Evolutionary conservation across 2,888 invertebrate genomes (phyloP), one percentile per base, ranked within the genome.

Genomic region (Troglohyphantes excavatus): DNA sequence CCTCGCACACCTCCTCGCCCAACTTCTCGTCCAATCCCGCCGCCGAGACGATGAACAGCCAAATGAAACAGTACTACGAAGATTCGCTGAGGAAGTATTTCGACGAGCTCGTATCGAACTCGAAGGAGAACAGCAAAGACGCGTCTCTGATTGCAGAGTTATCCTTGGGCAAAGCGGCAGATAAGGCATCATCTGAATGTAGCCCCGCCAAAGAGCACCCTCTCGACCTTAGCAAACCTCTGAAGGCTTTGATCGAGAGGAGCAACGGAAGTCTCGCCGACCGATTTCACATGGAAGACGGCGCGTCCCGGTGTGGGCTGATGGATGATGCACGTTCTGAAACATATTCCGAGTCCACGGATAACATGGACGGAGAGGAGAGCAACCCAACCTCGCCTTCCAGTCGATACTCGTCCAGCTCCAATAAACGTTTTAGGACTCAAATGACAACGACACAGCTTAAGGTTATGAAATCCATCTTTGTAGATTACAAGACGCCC

Each of bases 401-500:
- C 23, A 79, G 67, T 70, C 33, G 84, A 19, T 73, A 79, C 53
- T 90, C 91, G 21, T 97, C 63, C 98, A 99, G 94, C 98, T 98
- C 94, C 98, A 98, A 94, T 82, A 98, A 98, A 94, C 95, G 98
- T 92, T 98, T 96, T 94, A 96, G 98, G 91, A 99, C 99, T n/a
- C 98, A 98, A 94, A 98, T 99, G 97, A 95, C 95, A 65, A 94
- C 94, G 85, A 92, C 94, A 83, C 94, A 94, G 91, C 96, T 97
- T 72, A 97, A 98, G 94, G 96, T 98, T 91, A 98, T 99, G 98
- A 98, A 98, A 94, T 96, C 96, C 90, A 95, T 99, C 92, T 99
- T 99, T 94, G 94, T 95, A 92, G 98, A 98, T 94, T 98, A 98
- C 95, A 98, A 98, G 94, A 98, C 98, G 75, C 99, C 99, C 27